These are phyloP conservation scores for Myrmophylax atrothorax DNA, from an alignment of 2,113 vertebrate genomes.

Conservation along the genomic window DNA sequence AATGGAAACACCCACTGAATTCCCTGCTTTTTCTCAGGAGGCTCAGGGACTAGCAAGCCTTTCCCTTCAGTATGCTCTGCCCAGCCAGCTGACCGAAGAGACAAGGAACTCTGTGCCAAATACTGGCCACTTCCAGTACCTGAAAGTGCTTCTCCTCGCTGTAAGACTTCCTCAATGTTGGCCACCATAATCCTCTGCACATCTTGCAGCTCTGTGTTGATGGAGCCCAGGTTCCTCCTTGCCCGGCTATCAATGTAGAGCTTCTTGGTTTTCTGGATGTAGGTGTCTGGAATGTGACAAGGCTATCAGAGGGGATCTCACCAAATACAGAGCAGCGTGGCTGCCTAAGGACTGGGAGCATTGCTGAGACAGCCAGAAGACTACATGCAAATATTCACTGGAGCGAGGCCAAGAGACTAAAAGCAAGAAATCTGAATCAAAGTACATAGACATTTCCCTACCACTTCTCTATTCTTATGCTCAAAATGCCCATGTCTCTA, in stretches of 20 bases:
- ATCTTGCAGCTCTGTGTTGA: constrained; percentile 97
- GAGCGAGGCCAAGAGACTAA: background rate
- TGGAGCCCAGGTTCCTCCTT: constrained; percentile 92
- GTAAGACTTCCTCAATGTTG: constrained; percentile 97
- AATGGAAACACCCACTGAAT: background rate
- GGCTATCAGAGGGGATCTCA: background rate
- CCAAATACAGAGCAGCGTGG: background rate
- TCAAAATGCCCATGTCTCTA: background rate
- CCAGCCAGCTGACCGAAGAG: fast-evolving
- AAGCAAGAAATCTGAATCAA: background rate
- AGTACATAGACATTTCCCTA: background rate
- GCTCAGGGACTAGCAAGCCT: background rate
- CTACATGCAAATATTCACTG: background rate
- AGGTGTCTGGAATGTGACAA: constrained; percentile 83
- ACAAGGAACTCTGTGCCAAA: background rate
- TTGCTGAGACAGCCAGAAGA: background rate
- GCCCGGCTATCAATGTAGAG: constrained; percentile 97
- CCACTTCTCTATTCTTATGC: background rate
- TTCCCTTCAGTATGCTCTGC: background rate
- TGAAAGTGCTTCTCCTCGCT: constrained; percentile 94
- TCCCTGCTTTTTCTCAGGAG: background rate
- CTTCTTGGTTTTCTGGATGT: constrained; percentile 99
- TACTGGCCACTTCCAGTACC: constrained; percentile 67
- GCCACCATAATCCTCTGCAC: constrained; percentile 99
- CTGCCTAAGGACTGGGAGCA: background rate